Evolutionary conservation across 2,888 invertebrate species (phyloP).

Genomic region (Troglohyphantes excavatus): DNA sequence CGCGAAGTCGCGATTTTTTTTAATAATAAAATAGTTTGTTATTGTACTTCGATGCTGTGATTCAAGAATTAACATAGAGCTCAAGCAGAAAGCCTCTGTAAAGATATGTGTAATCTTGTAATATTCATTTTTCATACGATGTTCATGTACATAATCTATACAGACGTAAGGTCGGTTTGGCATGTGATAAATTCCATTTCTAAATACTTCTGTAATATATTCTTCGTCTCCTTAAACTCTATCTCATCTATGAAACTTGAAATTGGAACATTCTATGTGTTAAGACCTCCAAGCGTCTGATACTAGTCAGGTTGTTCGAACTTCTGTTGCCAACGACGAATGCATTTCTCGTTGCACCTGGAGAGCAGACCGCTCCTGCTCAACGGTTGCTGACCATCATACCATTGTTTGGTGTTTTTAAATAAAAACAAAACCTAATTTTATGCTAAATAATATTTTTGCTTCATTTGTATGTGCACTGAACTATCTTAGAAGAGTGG

Average conservation of each 20-base stretch:
- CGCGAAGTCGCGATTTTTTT: too few relatives aligned
- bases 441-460: conserved; percentile 78
- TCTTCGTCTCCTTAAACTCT: conserved; percentile 65
- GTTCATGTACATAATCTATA: conserved; percentile 77
- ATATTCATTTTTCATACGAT: conserved; percentile 75
- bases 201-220: conserved; percentile 77
- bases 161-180: conserved; percentile 64
- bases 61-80: conserved; percentile 17
- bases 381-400: conserved; percentile 54
- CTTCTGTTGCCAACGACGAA: conserved; percentile 27
- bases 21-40: too few relatives aligned
- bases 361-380: conserved; percentile 12
- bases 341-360: conserved; percentile 51
- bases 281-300: conserved; percentile 19
- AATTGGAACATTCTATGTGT: conserved; percentile 72
- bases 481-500: conserved; percentile 52
- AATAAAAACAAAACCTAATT: conserved; percentile 76
- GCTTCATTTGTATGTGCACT: conserved; percentile 76
- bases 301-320: conserved; percentile 44
- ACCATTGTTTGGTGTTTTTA: conserved; percentile 78
- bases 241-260: conserved; percentile 71
- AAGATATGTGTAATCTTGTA: conserved; percentile 76
- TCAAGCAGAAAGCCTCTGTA: conserved; percentile 52
- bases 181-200: conserved; percentile 79
- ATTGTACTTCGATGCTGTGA: conserved; percentile 11